Evolutionary conservation across 2,797 vertebrate species (phyloP).

Genomic region (Urocyon cinereoargenteus): DNA sequence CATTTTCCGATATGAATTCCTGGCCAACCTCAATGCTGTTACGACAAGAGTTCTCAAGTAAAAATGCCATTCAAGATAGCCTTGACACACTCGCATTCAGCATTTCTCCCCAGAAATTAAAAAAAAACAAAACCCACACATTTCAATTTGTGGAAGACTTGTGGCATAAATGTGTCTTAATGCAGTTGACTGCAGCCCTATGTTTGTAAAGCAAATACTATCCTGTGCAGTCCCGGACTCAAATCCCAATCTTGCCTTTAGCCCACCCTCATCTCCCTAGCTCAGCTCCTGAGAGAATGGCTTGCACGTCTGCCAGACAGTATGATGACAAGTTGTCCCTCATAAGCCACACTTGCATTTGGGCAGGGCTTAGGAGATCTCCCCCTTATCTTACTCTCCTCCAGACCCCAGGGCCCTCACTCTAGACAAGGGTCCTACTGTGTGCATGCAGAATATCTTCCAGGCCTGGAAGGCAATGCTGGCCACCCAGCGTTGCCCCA

Average conservation of each 20-base stretch:
- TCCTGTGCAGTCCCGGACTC: neutral
- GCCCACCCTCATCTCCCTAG: too few species aligned
- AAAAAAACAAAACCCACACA: neutral
- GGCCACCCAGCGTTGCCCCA: neutral
- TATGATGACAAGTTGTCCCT: neutral
- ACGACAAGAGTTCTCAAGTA: neutral
- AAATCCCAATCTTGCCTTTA: neutral
- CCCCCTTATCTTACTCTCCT: neutral
- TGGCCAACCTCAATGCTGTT: neutral
- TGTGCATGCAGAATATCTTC: neutral
- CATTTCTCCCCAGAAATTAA: neutral
- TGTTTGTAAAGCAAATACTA: neutral
- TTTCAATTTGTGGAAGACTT: neutral
- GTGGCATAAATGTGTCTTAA: neutral
- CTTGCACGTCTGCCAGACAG: neutral
- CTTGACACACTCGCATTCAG: neutral
- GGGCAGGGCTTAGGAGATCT: neutral
- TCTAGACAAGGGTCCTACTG: neutral
- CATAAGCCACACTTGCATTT: neutral
- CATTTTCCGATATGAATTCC: neutral
- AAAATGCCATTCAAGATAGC: neutral
- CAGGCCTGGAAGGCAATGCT: neutral
- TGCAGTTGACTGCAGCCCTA: accelerated
- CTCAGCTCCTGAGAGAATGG: neutral
- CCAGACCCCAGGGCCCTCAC: neutral